phyloP scores from a whole-genome alignment of 2,797 vertebrate genomes.

The Acridotheres tristis region DNA sequence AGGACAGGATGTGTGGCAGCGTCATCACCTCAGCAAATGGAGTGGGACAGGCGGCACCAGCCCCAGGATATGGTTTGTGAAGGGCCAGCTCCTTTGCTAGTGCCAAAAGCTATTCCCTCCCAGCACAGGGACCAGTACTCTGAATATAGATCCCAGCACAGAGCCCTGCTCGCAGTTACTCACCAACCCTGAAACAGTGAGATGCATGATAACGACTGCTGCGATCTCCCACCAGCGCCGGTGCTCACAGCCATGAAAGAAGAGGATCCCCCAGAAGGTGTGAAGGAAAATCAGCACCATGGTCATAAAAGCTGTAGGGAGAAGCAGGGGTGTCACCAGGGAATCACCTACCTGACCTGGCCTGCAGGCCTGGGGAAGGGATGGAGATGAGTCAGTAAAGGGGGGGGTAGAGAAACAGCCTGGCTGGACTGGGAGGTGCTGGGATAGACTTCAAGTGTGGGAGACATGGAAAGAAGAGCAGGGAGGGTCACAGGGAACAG shows the following conservation, averaged over 20 bases:
- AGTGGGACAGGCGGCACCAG: not conserved
- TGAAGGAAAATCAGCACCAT: conserved; percentile 81
- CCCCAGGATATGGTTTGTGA: not conserved
- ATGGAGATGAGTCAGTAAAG: not conserved
- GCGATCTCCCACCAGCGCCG: conserved; percentile 76
- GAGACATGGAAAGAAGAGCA: not conserved
- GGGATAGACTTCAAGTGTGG: accelerated
- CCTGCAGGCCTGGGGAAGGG: not conserved
- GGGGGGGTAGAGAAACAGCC: not conserved
- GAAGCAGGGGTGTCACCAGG: not conserved
- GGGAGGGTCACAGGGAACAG: not conserved
- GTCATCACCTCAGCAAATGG: accelerated
- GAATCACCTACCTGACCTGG: not conserved
- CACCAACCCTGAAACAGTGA: conserved; percentile 78
- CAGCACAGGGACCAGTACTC: not conserved
- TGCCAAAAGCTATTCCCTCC: not conserved
- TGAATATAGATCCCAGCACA: accelerated
- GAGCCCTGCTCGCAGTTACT: conserved; percentile 25
- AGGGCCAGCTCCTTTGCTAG: not conserved
- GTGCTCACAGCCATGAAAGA: conserved; percentile 81
- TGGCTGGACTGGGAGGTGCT: not conserved
- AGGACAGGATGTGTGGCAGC: not conserved
- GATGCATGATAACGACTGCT: conserved; percentile 72
- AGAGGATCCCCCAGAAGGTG: conserved; percentile 82
- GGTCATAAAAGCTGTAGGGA: conserved; percentile 79